Evolutionary conservation across 1,140 invertebrate species (phyloP), one percentile per base, ranked within the genome.

Genomic region (Probaryconus sp.): DNA sequence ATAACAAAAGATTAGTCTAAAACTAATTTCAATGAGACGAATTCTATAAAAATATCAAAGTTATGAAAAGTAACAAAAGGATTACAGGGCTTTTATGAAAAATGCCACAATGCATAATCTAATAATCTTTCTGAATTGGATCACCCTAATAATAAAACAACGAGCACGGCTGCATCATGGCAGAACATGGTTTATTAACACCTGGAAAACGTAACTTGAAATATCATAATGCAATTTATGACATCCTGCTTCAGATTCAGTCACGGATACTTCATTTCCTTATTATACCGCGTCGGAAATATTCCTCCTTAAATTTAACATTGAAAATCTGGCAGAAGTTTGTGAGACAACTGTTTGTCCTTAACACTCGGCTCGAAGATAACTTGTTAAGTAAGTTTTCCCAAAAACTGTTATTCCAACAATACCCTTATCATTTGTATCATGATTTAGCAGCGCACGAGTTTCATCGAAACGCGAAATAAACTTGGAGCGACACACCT

Each of bases 381-480:
- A n/a, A n/a, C n/a, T n/a, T n/a, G n/a, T n/a, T n/a, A n/a, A n/a
- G n/a, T n/a, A 13, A 26, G 16, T 11, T 48, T 26, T 17, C 4
- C 1, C 24, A 28, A 28, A 63, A 55, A 47, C 30, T 33, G 37
- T 56, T 20, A 35, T 48, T 47, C 24, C 13, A 17, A n/a, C n/a
- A 33, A 42, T 5, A 14, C 37, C 10, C 24, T 53, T 60, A 69
- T 69, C 42, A 45, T 63, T 55, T 65, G 31, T 35, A 37, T 58
- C 20, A 17, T 50, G 24, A 72, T 47, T 51, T 45, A 64, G 11
- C 3, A 26, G 14, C 10, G 24, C 14, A 26, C 11, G 50, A 69
- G 30, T 68, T 58, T 65, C 31, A 58, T 69, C 60, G n/a, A 38
- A 42, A 63, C 33, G 55, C 58, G 43, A 64, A 71, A 64, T 51